Evolutionary conservation across 2,797 vertebrate genomes (phyloP), one percentile per base, ranked within the genome.

Genomic region (Streptopelia turtur): DNA sequence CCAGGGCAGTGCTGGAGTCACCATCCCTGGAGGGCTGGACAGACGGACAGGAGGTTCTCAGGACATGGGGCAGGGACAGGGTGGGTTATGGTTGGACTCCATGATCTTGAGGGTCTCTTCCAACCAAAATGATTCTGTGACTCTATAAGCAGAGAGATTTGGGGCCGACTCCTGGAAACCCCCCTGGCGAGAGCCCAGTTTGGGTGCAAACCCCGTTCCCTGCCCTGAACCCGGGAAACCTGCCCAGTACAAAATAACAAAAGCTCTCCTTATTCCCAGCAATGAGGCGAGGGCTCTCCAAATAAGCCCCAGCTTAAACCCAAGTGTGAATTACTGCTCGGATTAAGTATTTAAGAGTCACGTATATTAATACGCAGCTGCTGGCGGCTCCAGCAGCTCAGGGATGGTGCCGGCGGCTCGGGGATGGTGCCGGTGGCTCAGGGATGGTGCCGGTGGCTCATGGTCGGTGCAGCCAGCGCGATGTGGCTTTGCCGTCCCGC

Each of bases 281-380:
- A 21, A 1, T 0, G 12, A 49, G 69, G 77, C 22, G 3, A 5
- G 25, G 45, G 15, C 16, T 24, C 18, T 13, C 37, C 10, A 23
- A 9, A 22, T 39, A 12, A 28, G 31, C 16, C 41, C 33, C 15
- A 7, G 27, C 31, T 37, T 8, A 6, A 15, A 43, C 16, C 27
- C 22, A 7, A 16, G 61, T 17, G 55, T 10, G 61, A 55, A 35
- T 61, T 31, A 13, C 28, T 6, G 0, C 63, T 43, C 14, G 11
- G 37, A 25, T 59, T 6, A 20, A 53, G 55, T 27, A 35, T 43
- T 76, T 27, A 35, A 17, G 16, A 35, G 45, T 41, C 35, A 6
- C 6, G 14, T 43, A 4, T 25, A 4, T 43, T 50, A 57, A 59
- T 17, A 45, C 0, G 13, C 25, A 24, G 70, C 70, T 8, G 41